These are phyloP conservation scores for Ursus arctos DNA, from an alignment of 2,113 vertebrate species.

Conservation along the genomic window DNA sequence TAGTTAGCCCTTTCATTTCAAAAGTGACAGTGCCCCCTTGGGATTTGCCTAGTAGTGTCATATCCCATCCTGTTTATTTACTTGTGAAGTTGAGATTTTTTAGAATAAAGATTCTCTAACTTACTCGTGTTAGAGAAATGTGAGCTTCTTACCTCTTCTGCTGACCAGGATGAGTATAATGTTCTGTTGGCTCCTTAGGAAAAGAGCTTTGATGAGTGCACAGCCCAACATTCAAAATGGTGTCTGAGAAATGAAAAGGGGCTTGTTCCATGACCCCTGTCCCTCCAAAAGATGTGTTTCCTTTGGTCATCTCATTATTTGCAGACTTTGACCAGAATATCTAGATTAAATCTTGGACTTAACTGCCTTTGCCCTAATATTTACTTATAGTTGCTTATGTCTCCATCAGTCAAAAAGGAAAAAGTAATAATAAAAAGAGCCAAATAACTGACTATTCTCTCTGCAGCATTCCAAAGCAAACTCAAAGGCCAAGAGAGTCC, in stretches of 20 bases:
- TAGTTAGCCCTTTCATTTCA: constrained; percentile 34
- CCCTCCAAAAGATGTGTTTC: neutral
- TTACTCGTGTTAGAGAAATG: constrained; percentile 6
- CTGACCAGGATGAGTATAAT: neutral
- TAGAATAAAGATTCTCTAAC: constrained; percentile 36
- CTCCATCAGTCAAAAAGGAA: neutral
- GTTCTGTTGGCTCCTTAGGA: neutral
- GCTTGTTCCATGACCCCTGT: neutral
- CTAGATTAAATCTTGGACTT: neutral
- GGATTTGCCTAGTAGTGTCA: neutral
- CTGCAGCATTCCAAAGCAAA: neutral
- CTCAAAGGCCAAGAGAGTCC: neutral
- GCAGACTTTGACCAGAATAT: neutral
- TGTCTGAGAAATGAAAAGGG: neutral
- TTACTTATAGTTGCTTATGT: constrained; percentile 19
- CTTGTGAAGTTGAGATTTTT: neutral
- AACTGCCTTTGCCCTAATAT: constrained; percentile 14
- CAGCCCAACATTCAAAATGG: neutral
- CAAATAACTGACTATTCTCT: neutral
- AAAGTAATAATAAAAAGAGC: neutral
- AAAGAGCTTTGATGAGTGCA: neutral
- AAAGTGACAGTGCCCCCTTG: neutral
- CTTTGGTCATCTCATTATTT: constrained; percentile 39
- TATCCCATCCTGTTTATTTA: neutral
- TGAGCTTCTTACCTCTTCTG: neutral